Base-by-base conservation (phyloP, 2,113 vertebrate genomes). In the Actenoides lindsayi region DNA sequence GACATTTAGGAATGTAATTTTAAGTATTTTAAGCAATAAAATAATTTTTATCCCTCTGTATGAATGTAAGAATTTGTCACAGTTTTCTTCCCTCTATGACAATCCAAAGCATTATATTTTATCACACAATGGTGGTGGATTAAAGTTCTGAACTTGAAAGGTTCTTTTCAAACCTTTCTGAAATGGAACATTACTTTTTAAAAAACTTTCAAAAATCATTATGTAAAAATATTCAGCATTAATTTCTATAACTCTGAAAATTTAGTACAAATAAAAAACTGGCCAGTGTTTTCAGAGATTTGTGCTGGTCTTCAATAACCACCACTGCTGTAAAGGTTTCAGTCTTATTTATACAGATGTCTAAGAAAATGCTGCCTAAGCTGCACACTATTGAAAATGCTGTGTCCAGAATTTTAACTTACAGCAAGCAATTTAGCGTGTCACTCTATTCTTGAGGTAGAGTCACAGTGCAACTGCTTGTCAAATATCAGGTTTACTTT, bases 401-500 rank as follows among this genome's bases (percentile, higher is more conserved):
- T 73, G 48, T 33, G 50, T 76, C 12, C n/a, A 70, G 78, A 97
- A 74, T 94, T 93, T 87, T 77, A 89, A 95, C 65, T 82, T 9
- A 25, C 35, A 76, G 27, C 21, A 76, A 85, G 50, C 59, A 84
- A 91, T 83, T 90, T 71, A 70, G 13, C 23, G 46, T 82, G 70
- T 95, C 87, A 79, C 31, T 59, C 30, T 13, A 53, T 65, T 87
- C 81, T 89, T 83, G 63, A 90, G 57, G n/a, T 84, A 90, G 11
- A 93, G 46, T 35, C 78, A 77, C 28, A 70, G 57, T 50, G 53
- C 59, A 94, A 71, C 41, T 92, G 37, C 54, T 70, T 93, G 87
- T 92, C 93, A 95, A 93, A 90, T 83, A 96, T 37, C 28, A 87
- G 67, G 56, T 86, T 83, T 83, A 63, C 39, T 93, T 90, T 69